A percentile compares a stretch with the other conserved stretches of the same genome.
Evolutionary conservation across 2,113 vertebrate species (phyloP).

Genomic region (Erythrolamprus reginae): DNA sequence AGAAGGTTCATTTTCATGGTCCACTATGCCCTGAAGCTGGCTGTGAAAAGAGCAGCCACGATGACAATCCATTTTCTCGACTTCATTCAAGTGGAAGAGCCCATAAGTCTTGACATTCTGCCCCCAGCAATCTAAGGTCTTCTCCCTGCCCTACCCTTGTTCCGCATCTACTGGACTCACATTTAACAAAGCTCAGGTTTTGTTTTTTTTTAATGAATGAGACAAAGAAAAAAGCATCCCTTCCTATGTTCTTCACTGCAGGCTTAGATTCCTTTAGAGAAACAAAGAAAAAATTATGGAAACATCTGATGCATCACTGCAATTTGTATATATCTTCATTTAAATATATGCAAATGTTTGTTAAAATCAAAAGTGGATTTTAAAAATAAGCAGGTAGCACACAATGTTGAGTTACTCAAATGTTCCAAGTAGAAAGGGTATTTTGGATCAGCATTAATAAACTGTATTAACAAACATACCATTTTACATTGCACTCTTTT

Average conservation of each 20-base stretch:
- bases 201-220: constrained; percentile 22
- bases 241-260: not conserved
- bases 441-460: not conserved
- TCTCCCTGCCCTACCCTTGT: constrained; percentile 32
- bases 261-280: not conserved
- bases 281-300: not conserved
- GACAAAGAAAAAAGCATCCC: constrained; percentile 39
- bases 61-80: constrained; percentile 16
- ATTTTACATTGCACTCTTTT: not conserved
- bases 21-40: constrained; percentile 4
- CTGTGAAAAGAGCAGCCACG: constrained; percentile 40
- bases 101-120: constrained; percentile 33
- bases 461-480: not conserved
- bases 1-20: constrained; percentile 19
- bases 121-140: constrained; percentile 40
- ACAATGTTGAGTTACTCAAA: not conserved
- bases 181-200: constrained; percentile 32
- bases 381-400: not conserved
- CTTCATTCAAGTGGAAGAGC: constrained; percentile 37
- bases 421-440: not conserved
- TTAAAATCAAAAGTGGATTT: not conserved
- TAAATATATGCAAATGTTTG: not conserved
- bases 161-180: constrained; percentile 23
- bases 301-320: not conserved
- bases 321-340: not conserved